These are phyloP conservation scores for Phthorimaea operculella DNA, from an alignment of 1,140 invertebrate genomes.

Conservation along the genomic window DNA sequence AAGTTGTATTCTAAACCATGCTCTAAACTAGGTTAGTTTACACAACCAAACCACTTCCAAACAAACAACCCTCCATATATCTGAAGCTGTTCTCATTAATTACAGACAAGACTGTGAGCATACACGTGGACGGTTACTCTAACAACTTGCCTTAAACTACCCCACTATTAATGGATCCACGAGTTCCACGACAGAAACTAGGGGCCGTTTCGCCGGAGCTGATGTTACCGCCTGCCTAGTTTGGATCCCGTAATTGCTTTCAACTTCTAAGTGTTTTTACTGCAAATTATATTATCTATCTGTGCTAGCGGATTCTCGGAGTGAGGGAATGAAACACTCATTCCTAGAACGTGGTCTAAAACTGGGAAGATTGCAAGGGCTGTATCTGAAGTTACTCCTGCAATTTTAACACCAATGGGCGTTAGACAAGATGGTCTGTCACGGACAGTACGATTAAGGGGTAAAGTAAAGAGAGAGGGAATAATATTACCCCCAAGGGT, in stretches of 20 bases:
- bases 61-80: background rate
- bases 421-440: background rate
- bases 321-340: too few relatives aligned
- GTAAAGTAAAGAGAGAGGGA: constrained; percentile 15
- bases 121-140: background rate
- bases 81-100: background rate
- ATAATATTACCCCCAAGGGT: constrained; percentile 19
- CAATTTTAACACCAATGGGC: too few relatives aligned
- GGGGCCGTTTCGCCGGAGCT: constrained; percentile 11
- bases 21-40: too few relatives aligned
- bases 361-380: too few relatives aligned
- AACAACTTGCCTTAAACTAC: background rate
- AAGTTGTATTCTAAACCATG: too few relatives aligned
- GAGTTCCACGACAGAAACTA: background rate
- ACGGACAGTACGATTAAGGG: constrained; percentile 12
- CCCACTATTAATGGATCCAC: background rate
- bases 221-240: constrained; percentile 11
- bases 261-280: too few relatives aligned
- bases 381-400: too few relatives aligned
- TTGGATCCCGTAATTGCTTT: constrained; percentile 4
- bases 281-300: too few relatives aligned
- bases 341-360: too few relatives aligned
- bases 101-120: background rate
- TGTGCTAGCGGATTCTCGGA: too few relatives aligned
- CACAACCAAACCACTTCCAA: too few relatives aligned